A percentile compares a stretch with the other conserved stretches of the same genome.
Conservation (phyloP, 2,797 vertebrate genomes). For the Cirrhinus molitorella region DNA sequence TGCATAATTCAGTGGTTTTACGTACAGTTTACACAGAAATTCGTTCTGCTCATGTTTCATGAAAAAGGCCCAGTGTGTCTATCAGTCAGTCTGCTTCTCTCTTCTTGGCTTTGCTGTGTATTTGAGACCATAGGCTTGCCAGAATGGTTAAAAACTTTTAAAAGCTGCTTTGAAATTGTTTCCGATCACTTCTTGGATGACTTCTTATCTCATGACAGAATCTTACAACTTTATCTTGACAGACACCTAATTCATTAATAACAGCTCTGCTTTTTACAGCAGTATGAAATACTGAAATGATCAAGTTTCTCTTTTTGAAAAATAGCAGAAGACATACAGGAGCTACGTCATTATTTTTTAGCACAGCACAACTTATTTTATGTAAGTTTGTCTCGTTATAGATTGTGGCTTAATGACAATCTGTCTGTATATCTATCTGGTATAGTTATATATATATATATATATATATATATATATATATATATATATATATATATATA, state of each 20-base stretch:
- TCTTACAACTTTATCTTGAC: constrained; percentile 10
- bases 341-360: background rate
- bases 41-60: background rate
- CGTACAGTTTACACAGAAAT: background rate
- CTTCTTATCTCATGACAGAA: background rate
- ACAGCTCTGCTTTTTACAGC: background rate
- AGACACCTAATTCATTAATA: background rate
- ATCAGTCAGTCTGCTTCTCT: constrained; percentile 20
- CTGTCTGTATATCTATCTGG: background rate
- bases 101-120: constrained; percentile 20
- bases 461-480: too few relatives aligned
- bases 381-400: background rate
- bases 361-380: background rate
- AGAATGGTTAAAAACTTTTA: constrained; percentile 25
- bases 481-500: too few relatives aligned
- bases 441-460: background rate
- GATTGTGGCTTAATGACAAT: background rate
- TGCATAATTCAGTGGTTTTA: background rate
- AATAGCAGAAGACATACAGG: background rate
- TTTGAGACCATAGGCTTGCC: constrained; percentile 24
- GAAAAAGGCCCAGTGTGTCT: constrained; percentile 19
- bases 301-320: constrained; percentile 20
- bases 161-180: constrained; percentile 33
- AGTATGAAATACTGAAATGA: background rate
- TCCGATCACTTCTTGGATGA: constrained; percentile 29